Percentiles rank a stretch among this genome's conserved stretches.
Evolutionary conservation across 2,797 vertebrate genomes (phyloP).

Genomic region (Lophotriccus pileatus): DNA sequence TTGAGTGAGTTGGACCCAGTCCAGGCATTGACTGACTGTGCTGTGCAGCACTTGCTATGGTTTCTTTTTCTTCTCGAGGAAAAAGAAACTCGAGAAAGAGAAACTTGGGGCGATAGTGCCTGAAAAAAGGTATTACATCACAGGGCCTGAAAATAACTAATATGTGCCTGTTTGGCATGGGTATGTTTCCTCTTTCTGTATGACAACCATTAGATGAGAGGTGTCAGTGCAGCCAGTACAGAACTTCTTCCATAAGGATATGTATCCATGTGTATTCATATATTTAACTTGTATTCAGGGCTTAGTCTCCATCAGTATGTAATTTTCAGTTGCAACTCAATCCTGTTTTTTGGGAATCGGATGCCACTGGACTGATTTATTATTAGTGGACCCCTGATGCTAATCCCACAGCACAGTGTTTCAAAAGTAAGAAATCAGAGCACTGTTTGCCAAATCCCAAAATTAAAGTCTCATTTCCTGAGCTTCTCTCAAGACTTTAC

Average conservation of each 20-base stretch:
- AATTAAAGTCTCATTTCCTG: background rate
- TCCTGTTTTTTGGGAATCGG: background rate
- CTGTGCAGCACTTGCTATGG: constrained; percentile 25
- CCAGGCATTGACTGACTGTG: constrained; percentile 26
- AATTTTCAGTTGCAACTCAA: background rate
- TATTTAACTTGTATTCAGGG: background rate
- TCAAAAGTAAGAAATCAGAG: background rate
- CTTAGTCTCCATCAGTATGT: background rate
- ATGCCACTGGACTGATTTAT: background rate
- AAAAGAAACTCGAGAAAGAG: constrained; percentile 61
- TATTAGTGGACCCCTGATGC: background rate
- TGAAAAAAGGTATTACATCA: constrained; percentile 14
- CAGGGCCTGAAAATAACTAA: background rate
- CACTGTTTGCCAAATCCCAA: background rate
- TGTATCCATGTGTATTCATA: background rate
- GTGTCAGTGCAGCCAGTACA: background rate
- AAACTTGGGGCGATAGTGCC: constrained; percentile 22
- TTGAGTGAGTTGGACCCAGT: constrained; percentile 14
- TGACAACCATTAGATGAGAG: background rate
- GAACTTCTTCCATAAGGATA: background rate
- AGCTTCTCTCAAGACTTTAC: background rate
- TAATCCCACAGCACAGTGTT: background rate
- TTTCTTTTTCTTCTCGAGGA: constrained; percentile 66
- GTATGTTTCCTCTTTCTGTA: background rate
- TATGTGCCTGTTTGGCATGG: background rate